A percentile compares a stretch with the other conserved stretches of the same genome.
These are phyloP conservation scores for Melipona quadrifasciata DNA, from an alignment of 1,140 invertebrate genomes.

Conservation along the genomic window DNA sequence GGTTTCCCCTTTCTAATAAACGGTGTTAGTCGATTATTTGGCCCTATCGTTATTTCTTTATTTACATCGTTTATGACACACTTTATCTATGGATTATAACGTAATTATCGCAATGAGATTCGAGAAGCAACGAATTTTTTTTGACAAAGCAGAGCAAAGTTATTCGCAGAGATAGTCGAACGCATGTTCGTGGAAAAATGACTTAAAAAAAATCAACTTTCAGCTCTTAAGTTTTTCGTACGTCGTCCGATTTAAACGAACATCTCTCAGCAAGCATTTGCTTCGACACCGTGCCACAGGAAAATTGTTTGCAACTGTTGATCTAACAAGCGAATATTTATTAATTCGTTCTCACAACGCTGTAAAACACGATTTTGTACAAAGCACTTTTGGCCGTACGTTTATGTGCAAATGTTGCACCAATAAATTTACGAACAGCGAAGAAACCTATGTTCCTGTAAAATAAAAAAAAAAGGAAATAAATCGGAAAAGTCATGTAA, in stretches of 20 bases:
- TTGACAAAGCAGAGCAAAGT: neutral
- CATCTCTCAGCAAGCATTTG: neutral
- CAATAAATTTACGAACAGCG: neutral
- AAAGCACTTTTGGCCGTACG: slow-evolving; percentile 18
- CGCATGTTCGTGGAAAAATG: neutral
- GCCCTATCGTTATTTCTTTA: slow-evolving; percentile 6
- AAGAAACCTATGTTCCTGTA: neutral
- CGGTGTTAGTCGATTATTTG: neutral
- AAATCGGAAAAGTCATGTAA: neutral
- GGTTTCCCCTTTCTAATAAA: neutral
- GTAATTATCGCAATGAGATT: neutral
- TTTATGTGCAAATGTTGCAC: slow-evolving; percentile 22
- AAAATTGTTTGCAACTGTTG: neutral
- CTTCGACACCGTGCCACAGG: neutral
- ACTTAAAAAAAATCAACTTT: neutral
- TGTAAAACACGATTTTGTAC: neutral
- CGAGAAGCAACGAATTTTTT: neutral
- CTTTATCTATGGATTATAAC: neutral
- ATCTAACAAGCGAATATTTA: neutral
- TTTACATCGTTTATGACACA: slow-evolving; percentile 2
- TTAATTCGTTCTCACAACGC: neutral
- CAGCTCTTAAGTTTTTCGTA: neutral
- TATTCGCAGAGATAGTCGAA: neutral
- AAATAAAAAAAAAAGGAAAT: neutral
- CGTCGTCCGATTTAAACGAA: neutral